Conservation (phyloP, 2,888 invertebrate genomes). For the Crepidodera aurea region DNA sequence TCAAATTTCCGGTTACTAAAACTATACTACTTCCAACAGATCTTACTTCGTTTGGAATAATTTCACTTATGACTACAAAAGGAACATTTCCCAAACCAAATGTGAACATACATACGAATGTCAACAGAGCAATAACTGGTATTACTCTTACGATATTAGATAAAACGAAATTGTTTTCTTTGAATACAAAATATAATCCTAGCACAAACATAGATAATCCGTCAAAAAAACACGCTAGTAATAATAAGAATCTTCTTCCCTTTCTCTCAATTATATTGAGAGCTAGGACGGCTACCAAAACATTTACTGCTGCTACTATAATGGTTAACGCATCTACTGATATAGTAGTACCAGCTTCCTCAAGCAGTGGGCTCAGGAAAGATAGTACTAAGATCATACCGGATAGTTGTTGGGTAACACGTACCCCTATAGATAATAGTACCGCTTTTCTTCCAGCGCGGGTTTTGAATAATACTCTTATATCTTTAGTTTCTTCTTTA, state of each 20-base stretch:
- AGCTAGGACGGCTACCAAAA: constrained; percentile 70
- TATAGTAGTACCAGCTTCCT: not conserved
- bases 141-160: not conserved
- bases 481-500: not conserved
- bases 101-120: not conserved
- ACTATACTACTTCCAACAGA: not conserved
- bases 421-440: not conserved
- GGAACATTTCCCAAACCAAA: not conserved
- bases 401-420: not conserved
- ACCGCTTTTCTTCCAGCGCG: not conserved
- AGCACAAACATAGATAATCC: constrained; percentile 67
- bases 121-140: not conserved
- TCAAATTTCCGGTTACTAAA: not conserved
- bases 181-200: constrained; percentile 67
- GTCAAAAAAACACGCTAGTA: constrained; percentile 72
- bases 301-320: constrained; percentile 79
- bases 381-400: not conserved
- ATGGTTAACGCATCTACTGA: constrained; percentile 72
- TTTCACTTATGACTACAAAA: constrained; percentile 56
- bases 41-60: constrained; percentile 38
- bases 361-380: not conserved
- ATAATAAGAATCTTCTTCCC: constrained; percentile 74
- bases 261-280: constrained; percentile 77
- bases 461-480: not conserved
- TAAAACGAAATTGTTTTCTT: not conserved